phyloP scores from a whole-genome alignment of 2,113 vertebrate genomes.

The Lethenteron reissneri region DNA sequence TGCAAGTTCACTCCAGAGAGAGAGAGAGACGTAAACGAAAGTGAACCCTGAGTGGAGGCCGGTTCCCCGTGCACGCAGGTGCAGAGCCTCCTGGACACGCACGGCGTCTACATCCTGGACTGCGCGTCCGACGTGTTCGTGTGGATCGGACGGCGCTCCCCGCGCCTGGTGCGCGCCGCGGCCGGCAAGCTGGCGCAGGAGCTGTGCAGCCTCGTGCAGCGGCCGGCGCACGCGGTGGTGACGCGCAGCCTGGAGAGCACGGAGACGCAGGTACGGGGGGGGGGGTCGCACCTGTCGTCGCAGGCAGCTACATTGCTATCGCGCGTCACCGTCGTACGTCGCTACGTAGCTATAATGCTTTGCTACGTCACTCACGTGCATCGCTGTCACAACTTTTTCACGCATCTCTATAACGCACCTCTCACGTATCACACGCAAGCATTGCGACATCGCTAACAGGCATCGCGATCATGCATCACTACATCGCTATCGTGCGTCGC shows the following conservation, averaged over 20 bases:
- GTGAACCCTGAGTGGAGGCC: neutral
- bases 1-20: too few species aligned
- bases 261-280: conserved; percentile 50
- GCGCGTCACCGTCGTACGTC: too few species aligned
- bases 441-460: too few species aligned
- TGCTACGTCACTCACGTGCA: too few species aligned
- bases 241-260: conserved; percentile 81
- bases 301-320: too few species aligned
- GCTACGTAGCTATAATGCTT: too few species aligned
- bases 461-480: too few species aligned
- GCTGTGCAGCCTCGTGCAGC: conserved; percentile 75
- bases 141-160: conserved; percentile 85
- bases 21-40: too few species aligned
- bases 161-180: conserved; percentile 63
- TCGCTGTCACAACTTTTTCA: too few species aligned
- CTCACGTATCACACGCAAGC: too few species aligned
- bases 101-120: conserved; percentile 77
- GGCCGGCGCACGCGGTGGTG: conserved; percentile 64
- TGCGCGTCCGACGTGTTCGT: conserved; percentile 93
- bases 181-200: conserved; percentile 91
- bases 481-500: too few species aligned
- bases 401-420: too few species aligned
- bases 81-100: conserved; percentile 79
- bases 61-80: conserved; percentile 25
- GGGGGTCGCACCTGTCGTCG: neutral